Base-by-base conservation (phyloP, 2,888 invertebrate species). In the Hemistola chrysoprasaria region DNA sequence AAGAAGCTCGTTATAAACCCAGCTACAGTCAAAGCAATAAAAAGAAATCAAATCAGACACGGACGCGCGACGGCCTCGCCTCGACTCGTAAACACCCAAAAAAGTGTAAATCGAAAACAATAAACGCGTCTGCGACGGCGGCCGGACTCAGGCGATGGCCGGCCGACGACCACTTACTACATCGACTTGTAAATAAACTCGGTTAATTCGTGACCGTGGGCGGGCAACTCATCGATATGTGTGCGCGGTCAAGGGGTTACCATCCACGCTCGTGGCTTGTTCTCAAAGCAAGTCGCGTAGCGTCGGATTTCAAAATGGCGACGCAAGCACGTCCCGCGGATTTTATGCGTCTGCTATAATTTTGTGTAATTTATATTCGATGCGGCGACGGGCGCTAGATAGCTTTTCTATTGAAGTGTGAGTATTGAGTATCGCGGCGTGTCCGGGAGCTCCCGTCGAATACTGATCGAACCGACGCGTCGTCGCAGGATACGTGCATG, bases 341-440 rank as follows among this genome's bases (percentile, higher is more conserved):
- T 70, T 73, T 74, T 72, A 74, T 76, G 71, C 72, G 71, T 69
- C 71, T 74, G 65, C 73, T 73, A 76, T 75, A 74, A 76, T 75
- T 74, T 83, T 65, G 75, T 78, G 75, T 82, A 82, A 82, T 87
- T 85, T 84, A 85, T 84, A 87, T 87, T 84, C 87, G 78, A 77
- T 80, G 71, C 82, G 74, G 39, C 34, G 38, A 68, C 78, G 77
- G 79, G 71, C 65, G 60, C 60, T 78, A 74, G 76, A 78, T 80
- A 77, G 72, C 71, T 73, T 72, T 73, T 67, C 79, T 77, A 81
- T 83, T 80, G 82, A 81, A 76, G 81, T 81, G 71, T 69, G 45
- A 49, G 43, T 70, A 67, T 62, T 69, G 45, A 49, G 43, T 70
- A 67, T 62, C 68, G 70, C 63, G 64, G 63, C 62, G 65, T 73